Percentiles rank a stretch among this genome's conserved stretches.
phyloP scores from a whole-genome alignment of 2,888 invertebrate genomes.

The Achlya flavicornis region DNA sequence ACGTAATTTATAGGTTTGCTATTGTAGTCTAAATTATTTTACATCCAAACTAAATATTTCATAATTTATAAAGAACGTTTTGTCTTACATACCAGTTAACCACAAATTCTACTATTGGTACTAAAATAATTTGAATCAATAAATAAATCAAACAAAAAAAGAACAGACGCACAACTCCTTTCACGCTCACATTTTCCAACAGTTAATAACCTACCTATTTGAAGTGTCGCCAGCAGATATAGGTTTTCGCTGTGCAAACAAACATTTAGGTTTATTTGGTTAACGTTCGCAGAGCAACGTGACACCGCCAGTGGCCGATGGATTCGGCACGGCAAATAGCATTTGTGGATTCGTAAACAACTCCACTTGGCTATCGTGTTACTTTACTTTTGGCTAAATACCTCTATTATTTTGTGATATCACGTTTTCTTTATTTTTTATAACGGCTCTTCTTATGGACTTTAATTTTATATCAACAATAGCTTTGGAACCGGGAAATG shows the following conservation, averaged over 20 bases:
- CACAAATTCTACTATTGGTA: neutral
- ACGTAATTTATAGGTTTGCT: neutral
- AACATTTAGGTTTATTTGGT: constrained; percentile 73
- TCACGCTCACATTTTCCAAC: constrained; percentile 19
- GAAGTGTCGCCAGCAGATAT: constrained; percentile 69
- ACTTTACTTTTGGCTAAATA: constrained; percentile 39
- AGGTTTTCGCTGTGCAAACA: constrained; percentile 66
- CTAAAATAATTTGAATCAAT: neutral
- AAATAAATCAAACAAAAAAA: neutral
- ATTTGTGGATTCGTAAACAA: constrained; percentile 76
- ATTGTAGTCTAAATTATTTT: neutral
- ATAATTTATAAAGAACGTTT: neutral
- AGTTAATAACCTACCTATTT: constrained; percentile 51
- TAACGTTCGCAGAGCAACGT: constrained; percentile 60
- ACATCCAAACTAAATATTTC: too few relatives aligned
- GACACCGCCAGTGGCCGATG: constrained; percentile 75
- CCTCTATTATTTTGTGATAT: constrained; percentile 15
- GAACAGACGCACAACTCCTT: neutral
- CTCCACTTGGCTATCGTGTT: constrained; percentile 72
- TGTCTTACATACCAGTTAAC: neutral
- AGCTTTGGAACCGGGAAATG: too few relatives aligned
- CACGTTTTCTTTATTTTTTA: constrained; percentile 3
- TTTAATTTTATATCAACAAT: too few relatives aligned
- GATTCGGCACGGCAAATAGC: constrained; percentile 77
- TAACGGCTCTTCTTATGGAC: neutral